phyloP scores from a whole-genome alignment of 2,888 invertebrate genomes.

The Ophion costatus region DNA sequence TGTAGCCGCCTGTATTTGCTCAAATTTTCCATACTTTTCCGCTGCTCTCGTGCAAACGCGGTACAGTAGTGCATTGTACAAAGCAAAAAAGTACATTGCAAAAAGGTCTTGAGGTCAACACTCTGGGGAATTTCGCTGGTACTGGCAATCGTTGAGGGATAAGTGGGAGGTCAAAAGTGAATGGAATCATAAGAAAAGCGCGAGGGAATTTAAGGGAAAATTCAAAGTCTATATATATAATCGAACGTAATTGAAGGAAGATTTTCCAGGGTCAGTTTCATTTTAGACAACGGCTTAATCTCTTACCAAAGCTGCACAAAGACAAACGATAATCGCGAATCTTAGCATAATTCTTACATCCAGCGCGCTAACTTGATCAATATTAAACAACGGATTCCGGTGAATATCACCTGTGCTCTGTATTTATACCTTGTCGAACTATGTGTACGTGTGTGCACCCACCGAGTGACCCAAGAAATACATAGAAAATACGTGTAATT shows the following conservation, averaged over 20 bases:
- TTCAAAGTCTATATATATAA: too few species aligned
- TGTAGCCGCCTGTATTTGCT: too few species aligned
- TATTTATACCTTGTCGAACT: conserved; percentile 42
- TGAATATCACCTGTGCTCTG: background rate
- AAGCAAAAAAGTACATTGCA: too few species aligned
- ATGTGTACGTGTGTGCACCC: background rate
- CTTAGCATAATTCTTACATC: conserved; percentile 66
- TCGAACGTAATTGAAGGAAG: background rate
- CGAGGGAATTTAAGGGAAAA: too few species aligned
- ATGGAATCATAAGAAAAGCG: too few species aligned
- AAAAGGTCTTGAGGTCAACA: too few species aligned
- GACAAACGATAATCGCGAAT: conserved; percentile 54
- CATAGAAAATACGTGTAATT: conserved; percentile 12
- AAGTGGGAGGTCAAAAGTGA: too few species aligned
- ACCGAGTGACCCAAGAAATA: background rate
- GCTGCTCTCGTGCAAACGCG: too few species aligned
- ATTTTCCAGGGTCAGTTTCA: background rate
- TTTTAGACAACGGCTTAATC: background rate
- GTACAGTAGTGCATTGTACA: too few species aligned
- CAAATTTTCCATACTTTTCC: too few species aligned
- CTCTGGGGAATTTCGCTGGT: too few species aligned
- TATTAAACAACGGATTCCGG: conserved; percentile 14
- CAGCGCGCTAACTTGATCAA: background rate
- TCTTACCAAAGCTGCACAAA: conserved; percentile 52
- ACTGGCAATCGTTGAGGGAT: too few species aligned